Base-by-base conservation (phyloP, 1,140 invertebrate genomes). In the Drosophila rhopaloa region DNA sequence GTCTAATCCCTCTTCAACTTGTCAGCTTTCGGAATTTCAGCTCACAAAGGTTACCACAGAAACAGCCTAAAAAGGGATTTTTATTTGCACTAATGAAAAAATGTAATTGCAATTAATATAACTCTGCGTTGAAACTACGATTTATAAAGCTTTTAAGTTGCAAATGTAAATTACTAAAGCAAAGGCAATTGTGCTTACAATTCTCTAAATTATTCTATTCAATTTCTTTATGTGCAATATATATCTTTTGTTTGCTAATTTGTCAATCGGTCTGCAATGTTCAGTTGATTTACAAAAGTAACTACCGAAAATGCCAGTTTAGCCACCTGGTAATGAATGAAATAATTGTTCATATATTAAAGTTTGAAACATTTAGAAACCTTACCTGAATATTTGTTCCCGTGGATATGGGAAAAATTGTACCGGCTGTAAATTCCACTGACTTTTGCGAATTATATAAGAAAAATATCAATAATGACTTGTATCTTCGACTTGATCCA, bases 241-340 rank as follows among this genome's bases (percentile, higher is more conserved):
- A 1, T 38, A 58, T 56, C 1, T 19, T 11, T 0, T 32, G 29
- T 32, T 32, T 32, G 29, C 55, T 5, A 79, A 24, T 38, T 7
- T n/a, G 41, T 68, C 10, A 81, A 32, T 38, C 60, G 62, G 10
- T 81, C 79, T 0, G 48, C 75, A 4, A 82, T 56, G 29, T 82
- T 76, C 19, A 83, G 29, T 46, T 83, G 63, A 41, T 79, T 76
- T 1, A 83, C 76, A 47, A 83, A 79, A 14, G 80, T 79, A 4
- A 83, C 61, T 6, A 83, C 81, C 0, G 71, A 60, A 62, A 83
- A 83, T 0, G 81, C 76, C 41, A 83, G 43, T 11, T 79, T 76
- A 0, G 81, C 80, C 1, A 79, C 71, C 81, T 83, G 32, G 24
- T 24, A 24, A 24, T 24, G 4, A 24, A 24, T 0, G 24, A 24